These are phyloP conservation scores for Osedax fenrisi DNA, from an alignment of 2,888 invertebrate species.

Conservation along the genomic window DNA sequence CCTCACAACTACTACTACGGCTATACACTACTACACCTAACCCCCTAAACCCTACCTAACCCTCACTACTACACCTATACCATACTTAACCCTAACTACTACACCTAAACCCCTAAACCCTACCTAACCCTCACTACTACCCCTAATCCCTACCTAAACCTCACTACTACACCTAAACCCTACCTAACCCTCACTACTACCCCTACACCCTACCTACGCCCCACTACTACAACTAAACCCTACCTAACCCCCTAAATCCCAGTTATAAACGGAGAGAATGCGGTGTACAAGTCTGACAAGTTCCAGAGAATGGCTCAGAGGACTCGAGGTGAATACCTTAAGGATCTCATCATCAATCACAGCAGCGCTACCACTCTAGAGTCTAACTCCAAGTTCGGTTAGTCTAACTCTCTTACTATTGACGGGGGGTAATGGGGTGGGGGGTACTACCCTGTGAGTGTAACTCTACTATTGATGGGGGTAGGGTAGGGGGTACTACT, in stretches of 20 bases:
- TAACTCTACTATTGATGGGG: no score
- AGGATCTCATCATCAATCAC: constrained; percentile 76
- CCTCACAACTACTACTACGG: not conserved
- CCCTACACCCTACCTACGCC: not conserved
- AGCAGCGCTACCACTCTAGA: constrained; percentile 67
- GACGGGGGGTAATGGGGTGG: no score
- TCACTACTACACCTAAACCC: not conserved
- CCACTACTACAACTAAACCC: not conserved
- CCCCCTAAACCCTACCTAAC: not conserved
- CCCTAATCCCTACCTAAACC: not conserved
- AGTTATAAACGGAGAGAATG: constrained; percentile 90
- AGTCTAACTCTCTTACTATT: no score
- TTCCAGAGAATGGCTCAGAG: constrained; percentile 91
- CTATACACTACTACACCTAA: not conserved
- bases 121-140: not conserved
- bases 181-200: not conserved
- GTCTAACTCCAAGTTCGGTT: constrained; percentile 47
- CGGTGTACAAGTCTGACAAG: constrained; percentile 86
- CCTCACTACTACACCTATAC: not conserved
- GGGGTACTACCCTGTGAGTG: no score
- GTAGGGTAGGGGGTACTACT: no score
- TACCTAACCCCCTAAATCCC: constrained; percentile 26
- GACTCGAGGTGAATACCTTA: constrained; percentile 84
- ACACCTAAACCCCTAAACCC: not conserved
- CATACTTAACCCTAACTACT: not conserved